phyloP scores from a whole-genome alignment of 2,113 vertebrate species.

The Mobula hypostoma region DNA sequence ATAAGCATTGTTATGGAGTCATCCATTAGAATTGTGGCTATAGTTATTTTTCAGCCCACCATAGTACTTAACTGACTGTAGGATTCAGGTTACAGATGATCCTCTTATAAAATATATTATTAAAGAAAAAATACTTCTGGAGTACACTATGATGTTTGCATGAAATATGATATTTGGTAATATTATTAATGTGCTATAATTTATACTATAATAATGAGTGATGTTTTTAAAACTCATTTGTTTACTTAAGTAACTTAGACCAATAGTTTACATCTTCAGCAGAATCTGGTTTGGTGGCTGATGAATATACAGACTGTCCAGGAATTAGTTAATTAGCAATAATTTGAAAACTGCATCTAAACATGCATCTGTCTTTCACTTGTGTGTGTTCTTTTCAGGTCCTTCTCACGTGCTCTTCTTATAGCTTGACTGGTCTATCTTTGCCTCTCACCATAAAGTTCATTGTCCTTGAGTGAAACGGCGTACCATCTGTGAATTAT shows the following conservation, averaged over 20 bases:
- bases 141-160: not conserved
- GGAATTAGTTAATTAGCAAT: not conserved
- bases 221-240: not conserved
- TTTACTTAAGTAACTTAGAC: not conserved
- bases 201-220: not conserved
- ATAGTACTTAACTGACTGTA: not conserved
- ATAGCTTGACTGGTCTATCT: not conserved
- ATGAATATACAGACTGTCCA: conserved; percentile 28
- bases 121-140: not conserved
- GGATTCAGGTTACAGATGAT: not conserved
- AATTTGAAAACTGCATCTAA: conserved; percentile 9
- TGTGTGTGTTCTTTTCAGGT: not conserved
- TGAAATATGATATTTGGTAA: not conserved
- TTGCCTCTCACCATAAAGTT: not conserved
- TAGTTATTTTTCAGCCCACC: not conserved
- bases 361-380: conserved; percentile 2
- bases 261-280: conserved; percentile 6
- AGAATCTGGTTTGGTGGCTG: conserved; percentile 14
- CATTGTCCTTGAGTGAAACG: not conserved
- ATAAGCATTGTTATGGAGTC: not conserved
- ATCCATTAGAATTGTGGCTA: not conserved
- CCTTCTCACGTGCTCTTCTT: not conserved
- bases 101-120: not conserved
- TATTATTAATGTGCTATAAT: not conserved
- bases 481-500: not conserved